Evolutionary conservation across 2,113 vertebrate genomes (phyloP).

Genomic region (Paralichthys olivaceus): DNA sequence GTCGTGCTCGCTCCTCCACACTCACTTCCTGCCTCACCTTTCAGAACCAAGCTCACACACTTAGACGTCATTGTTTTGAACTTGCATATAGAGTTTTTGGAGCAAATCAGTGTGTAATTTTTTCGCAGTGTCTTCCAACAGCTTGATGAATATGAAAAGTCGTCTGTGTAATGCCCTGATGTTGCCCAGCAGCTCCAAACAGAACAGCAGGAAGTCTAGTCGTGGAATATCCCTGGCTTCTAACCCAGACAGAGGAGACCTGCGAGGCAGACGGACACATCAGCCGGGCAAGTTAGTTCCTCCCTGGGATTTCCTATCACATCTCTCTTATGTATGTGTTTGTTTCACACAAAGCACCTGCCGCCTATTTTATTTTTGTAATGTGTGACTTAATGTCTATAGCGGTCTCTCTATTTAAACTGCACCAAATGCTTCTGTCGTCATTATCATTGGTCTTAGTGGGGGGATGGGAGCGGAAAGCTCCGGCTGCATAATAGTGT

Average conservation of each 20-base stretch:
- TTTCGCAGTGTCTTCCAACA: neutral
- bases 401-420: constrained; percentile 11
- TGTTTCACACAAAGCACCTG: constrained; percentile 27
- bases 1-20: constrained; percentile 31
- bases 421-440: constrained; percentile 19
- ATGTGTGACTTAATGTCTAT: neutral
- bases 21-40: constrained; percentile 55
- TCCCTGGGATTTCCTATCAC: constrained; percentile 65
- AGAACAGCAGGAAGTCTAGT: constrained; percentile 67
- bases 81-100: neutral
- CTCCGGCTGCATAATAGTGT: constrained; percentile 52
- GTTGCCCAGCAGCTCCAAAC: constrained; percentile 25
- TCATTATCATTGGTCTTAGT: constrained; percentile 35
- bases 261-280: constrained; percentile 44
- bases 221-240: constrained; percentile 56
- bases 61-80: constrained; percentile 21
- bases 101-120: too few relatives aligned
- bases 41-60: constrained; percentile 18
- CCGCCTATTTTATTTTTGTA: constrained; percentile 17
- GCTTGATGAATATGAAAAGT: neutral
- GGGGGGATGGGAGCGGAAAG: constrained; percentile 45
- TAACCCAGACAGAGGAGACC: constrained; percentile 56
- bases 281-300: constrained; percentile 42
- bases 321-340: constrained; percentile 56
- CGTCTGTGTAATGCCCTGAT: constrained; percentile 19